Evolutionary conservation across 2,797 vertebrate genomes (phyloP).

Genomic region (Gephyroberyx darwinii): DNA sequence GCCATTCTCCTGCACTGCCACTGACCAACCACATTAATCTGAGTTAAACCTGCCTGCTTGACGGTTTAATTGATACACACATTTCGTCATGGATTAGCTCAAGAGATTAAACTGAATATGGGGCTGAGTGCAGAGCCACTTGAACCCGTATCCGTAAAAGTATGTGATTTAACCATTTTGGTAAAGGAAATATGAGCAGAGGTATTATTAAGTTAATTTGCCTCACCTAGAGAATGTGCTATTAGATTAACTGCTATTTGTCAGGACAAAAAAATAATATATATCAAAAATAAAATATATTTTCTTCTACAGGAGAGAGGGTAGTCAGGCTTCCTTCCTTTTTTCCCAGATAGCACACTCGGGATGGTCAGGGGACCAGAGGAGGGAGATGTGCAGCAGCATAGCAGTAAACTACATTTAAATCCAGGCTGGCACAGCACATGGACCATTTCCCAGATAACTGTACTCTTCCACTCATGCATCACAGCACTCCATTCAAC

Average conservation of each 20-base stretch:
- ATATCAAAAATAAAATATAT: neutral
- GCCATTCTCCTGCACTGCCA: neutral
- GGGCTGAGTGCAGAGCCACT: neutral
- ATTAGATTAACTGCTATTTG: slow-evolving; percentile 26
- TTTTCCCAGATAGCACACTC: slow-evolving; percentile 28
- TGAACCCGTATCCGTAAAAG: neutral
- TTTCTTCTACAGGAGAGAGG: slow-evolving; percentile 34
- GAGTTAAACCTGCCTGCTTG: neutral
- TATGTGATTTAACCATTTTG: neutral
- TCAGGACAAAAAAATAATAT: slow-evolving; percentile 33
- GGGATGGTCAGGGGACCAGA: slow-evolving; percentile 48
- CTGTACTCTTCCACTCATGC: slow-evolving; percentile 55
- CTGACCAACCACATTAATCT: neutral
- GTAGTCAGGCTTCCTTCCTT: slow-evolving; percentile 49
- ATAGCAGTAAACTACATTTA: slow-evolving; percentile 56
- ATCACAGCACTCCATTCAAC: slow-evolving; percentile 49
- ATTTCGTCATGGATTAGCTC: neutral
- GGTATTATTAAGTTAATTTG: slow-evolving; percentile 15
- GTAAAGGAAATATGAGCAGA: neutral
- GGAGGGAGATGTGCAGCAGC: slow-evolving; percentile 54
- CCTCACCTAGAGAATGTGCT: neutral
- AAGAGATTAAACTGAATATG: neutral
- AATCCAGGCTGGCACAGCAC: slow-evolving; percentile 59
- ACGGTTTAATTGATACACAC: neutral
- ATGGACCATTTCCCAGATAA: slow-evolving; percentile 29